Evolutionary conservation across 2,888 invertebrate species (phyloP).

Genomic region (Seladonia tumulorum): DNA sequence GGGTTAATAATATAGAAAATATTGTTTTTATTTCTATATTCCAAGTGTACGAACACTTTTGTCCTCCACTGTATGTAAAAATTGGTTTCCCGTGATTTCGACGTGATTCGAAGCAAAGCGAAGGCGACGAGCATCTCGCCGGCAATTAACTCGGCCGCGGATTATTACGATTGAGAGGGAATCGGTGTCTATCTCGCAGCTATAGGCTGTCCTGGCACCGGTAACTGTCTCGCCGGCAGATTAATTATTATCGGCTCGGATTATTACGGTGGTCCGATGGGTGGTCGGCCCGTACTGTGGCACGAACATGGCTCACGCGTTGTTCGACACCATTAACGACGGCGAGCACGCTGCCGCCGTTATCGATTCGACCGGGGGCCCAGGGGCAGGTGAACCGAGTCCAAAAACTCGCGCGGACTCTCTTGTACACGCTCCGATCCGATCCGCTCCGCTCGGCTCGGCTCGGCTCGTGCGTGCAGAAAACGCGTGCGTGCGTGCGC

Average conservation of each 20-base stretch:
- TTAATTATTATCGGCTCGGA: slow-evolving; percentile 72
- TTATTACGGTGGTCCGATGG: slow-evolving; percentile 68
- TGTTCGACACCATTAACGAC: slow-evolving; percentile 58
- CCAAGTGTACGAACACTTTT: too few relatives aligned
- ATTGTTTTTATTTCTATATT: too few relatives aligned
- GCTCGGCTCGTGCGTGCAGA: slow-evolving; percentile 16
- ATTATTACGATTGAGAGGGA: slow-evolving; percentile 67
- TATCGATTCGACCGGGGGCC: slow-evolving; percentile 41
- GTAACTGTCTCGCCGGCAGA: slow-evolving; percentile 67
- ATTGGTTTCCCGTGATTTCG: too few relatives aligned
- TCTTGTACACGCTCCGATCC: background rate
- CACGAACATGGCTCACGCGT: slow-evolving; percentile 61
- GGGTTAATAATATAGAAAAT: too few relatives aligned
- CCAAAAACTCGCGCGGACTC: slow-evolving; percentile 25
- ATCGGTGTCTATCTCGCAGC: slow-evolving; percentile 60
- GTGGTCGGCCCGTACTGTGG: slow-evolving; percentile 56
- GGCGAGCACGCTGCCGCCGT: slow-evolving; percentile 27
- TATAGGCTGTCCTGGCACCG: slow-evolving; percentile 45
- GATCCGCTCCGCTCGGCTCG: background rate
- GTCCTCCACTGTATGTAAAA: too few relatives aligned
- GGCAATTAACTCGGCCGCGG: slow-evolving; percentile 67
- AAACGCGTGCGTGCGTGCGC: slow-evolving; percentile 4
- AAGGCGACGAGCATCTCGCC: slow-evolving; percentile 41
- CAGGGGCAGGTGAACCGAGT: slow-evolving; percentile 43
- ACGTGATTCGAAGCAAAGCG: background rate